phyloP scores from a whole-genome alignment of 1,140 invertebrate species.

The Agrilus planipennis region DNA sequence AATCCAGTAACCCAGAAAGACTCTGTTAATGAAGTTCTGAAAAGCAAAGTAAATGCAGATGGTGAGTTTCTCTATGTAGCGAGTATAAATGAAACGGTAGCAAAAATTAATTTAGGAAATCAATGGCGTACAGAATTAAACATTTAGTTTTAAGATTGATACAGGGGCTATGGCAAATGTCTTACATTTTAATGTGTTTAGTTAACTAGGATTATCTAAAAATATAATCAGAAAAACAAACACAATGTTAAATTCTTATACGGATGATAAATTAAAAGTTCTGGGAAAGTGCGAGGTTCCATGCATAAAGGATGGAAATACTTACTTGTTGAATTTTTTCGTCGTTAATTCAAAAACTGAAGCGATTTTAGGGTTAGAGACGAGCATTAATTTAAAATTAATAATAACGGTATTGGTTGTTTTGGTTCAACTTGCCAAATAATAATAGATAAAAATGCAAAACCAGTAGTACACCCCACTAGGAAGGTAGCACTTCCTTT shows the following conservation, averaged over 20 bases:
- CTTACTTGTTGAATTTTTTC: slow-evolving; percentile 5
- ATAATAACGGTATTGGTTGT: slow-evolving; percentile 3
- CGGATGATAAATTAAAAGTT: neutral
- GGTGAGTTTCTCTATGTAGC: too few species aligned
- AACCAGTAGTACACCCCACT: neutral
- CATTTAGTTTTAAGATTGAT: slow-evolving; percentile 10
- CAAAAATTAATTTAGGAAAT: too few species aligned
- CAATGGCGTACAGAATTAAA: too few species aligned
- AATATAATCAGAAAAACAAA: neutral
- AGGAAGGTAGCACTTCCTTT: slow-evolving; percentile 5
- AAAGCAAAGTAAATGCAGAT: too few species aligned
- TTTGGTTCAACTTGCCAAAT: neutral
- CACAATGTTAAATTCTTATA: slow-evolving; percentile 1
- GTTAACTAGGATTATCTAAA: neutral
- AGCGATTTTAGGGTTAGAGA: slow-evolving; percentile 6
- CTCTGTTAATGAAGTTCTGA: too few species aligned
- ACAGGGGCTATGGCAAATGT: slow-evolving; percentile 9
- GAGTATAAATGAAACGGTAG: too few species aligned
- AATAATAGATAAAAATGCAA: slow-evolving; percentile 2
- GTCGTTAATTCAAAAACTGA: slow-evolving; percentile 3
- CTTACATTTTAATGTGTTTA: neutral
- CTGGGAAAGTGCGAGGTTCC: slow-evolving; percentile 1
- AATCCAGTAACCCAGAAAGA: too few species aligned
- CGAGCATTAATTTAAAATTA: slow-evolving; percentile 6
- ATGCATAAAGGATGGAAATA: neutral